Base-by-base conservation (phyloP, 2,113 vertebrate genomes). In the Rallus limicola region DNA sequence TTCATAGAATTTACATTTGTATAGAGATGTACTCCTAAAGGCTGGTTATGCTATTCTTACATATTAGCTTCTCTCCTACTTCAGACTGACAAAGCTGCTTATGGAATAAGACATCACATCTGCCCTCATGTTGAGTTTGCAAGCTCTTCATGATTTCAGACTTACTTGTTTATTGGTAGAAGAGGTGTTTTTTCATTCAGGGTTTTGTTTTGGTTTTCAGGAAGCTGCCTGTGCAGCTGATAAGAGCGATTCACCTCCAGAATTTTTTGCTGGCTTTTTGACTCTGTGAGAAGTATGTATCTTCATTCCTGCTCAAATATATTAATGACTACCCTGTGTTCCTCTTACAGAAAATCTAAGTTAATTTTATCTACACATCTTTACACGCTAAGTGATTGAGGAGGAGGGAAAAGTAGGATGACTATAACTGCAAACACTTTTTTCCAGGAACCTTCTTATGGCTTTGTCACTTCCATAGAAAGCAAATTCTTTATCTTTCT, bases 301-400 rank as follows among this genome's bases (percentile, higher is more conserved):
- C 52, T 33, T 79, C 62, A 42, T 36, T 50, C 16, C 9, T 0
- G 0, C 12, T n/a, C 31, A 72, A 48, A 84, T 53, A 55, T 25
- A 55, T 11, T 42, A 19, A 74, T 59, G 2, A 53, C 3, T 64
- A 20, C 48, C 21, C 74, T 33, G 3, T 84, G 18, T 46, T 75
- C 5, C 4, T 52, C 4, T 31, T 70, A 36, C 1, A 14, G 13
- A 91, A 82, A 88, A 44, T 3, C 2, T 21, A 46, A 81, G 70
- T 15, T 63, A 67, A 40, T 91, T 72, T 59, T 34, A 64, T 33
- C n/a, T 80, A 28, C 12, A n/a, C 11, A 40, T 69, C 10, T 20
- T 87, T 76, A 20, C 14, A 59, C 23, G 25, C 10, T 53, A 62
- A 70, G 31, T 74, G 80, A 65, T 15, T 68, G 38, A 60, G 9